Conservation (phyloP, 2,113 vertebrate species). For the Hippoglossus stenolepis region DNA sequence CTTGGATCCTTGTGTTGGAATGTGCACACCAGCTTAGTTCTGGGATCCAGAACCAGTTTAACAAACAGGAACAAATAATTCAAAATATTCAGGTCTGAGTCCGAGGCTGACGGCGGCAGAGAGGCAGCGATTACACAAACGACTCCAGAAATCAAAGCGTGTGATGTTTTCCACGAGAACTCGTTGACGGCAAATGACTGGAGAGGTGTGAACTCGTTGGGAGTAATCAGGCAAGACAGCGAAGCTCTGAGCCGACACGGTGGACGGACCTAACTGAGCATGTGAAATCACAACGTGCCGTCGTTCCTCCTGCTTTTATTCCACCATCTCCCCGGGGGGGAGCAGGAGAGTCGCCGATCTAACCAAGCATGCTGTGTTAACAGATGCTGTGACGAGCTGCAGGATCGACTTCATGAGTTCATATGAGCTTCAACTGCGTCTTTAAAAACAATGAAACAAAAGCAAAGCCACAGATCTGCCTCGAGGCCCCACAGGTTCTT, state of each 20-base stretch:
- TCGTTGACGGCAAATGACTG: conserved; percentile 42
- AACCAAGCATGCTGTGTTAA: conserved; percentile 13
- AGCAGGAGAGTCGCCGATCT: background rate
- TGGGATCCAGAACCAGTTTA: too few relatives aligned
- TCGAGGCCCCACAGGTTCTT: background rate
- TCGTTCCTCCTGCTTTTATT: background rate
- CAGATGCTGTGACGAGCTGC: conserved; percentile 20
- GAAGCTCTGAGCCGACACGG: too few relatives aligned
- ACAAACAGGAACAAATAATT: too few relatives aligned
- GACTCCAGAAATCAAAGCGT: conserved; percentile 41
- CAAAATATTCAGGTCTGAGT: too few relatives aligned
- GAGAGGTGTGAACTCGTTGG: conserved; percentile 63
- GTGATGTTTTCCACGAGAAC: conserved; percentile 39
- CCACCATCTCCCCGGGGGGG: background rate
- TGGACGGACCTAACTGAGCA: conserved; percentile 44
- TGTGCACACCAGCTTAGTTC: too few relatives aligned
- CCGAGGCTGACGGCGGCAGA: background rate
- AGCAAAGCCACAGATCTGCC: background rate
- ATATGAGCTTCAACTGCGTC: conserved; percentile 1
- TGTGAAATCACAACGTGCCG: conserved; percentile 36
- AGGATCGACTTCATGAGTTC: background rate
- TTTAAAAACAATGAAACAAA: background rate
- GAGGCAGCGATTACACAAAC: conserved; percentile 40
- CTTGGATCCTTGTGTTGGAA: too few relatives aligned
- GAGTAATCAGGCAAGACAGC: conserved; percentile 61